Conservation (phyloP, 2,113 vertebrate genomes). For the Steatornis caripensis region DNA sequence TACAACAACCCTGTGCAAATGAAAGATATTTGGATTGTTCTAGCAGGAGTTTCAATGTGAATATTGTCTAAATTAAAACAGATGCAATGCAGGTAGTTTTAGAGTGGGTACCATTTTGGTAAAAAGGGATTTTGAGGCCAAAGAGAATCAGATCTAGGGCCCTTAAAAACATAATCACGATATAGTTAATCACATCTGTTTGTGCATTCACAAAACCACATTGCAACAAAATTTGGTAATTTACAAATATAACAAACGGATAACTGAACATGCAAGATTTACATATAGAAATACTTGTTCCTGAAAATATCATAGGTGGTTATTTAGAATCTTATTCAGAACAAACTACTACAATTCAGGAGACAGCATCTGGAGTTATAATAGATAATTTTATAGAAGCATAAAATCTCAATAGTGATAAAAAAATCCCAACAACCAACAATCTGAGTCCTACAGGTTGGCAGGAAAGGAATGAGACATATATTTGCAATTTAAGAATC, state of each 20-base stretch:
- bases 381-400: background rate
- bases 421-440: fast-evolving
- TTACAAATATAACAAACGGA: background rate
- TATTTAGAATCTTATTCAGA: background rate
- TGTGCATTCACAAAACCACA: background rate
- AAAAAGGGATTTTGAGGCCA: background rate
- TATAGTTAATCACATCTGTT: background rate
- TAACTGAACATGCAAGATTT: background rate
- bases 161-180: background rate
- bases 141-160: background rate
- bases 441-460: background rate
- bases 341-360: background rate
- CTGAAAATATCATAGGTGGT: background rate
- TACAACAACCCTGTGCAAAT: background rate
- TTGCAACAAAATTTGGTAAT: background rate
- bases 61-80: background rate
- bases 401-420: background rate
- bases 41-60: background rate
- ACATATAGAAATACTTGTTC: background rate
- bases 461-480: background rate
- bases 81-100: too few species aligned
- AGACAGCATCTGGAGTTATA: background rate
- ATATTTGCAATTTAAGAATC: background rate
- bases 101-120: too few species aligned
- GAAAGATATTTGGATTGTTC: background rate